phyloP scores from a whole-genome alignment of 2,888 invertebrate species.

The Eustalomyia histrio region DNA sequence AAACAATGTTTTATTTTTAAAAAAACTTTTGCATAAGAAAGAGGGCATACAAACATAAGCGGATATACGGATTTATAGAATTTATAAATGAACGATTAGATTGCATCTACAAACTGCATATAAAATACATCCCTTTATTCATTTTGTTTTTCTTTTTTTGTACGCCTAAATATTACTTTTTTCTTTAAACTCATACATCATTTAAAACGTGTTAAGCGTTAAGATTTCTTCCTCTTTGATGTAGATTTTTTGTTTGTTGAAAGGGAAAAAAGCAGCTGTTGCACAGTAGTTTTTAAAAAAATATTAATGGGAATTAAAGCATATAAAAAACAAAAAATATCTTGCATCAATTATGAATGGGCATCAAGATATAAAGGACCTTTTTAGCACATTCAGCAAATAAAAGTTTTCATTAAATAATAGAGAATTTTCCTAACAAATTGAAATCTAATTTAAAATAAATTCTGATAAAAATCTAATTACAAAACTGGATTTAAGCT shows the following conservation, averaged over 20 bases:
- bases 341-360: too few relatives aligned
- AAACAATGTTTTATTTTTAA: too few relatives aligned
- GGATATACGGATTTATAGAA: constrained; percentile 34
- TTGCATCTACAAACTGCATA: constrained; percentile 13
- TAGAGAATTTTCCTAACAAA: too few relatives aligned
- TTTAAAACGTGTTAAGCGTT: constrained; percentile 43
- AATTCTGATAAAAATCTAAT: too few relatives aligned
- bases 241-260: not conserved
- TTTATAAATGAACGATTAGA: constrained; percentile 22
- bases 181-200: constrained; percentile 26
- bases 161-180: constrained; percentile 19
- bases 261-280: constrained; percentile 4
- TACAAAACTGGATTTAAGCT: too few relatives aligned
- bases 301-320: too few relatives aligned
- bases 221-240: constrained; percentile 40
- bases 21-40: too few relatives aligned
- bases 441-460: too few relatives aligned
- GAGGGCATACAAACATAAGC: not conserved
- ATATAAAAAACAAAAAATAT: too few relatives aligned
- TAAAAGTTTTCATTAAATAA: too few relatives aligned
- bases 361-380: too few relatives aligned
- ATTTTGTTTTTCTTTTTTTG: not conserved
- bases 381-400: too few relatives aligned
- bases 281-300: not conserved
- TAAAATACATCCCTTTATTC: not conserved